Evolutionary conservation across 2,797 vertebrate species (phyloP), one percentile per base, ranked within the genome.

Genomic region (Micrastur ruficollis): DNA sequence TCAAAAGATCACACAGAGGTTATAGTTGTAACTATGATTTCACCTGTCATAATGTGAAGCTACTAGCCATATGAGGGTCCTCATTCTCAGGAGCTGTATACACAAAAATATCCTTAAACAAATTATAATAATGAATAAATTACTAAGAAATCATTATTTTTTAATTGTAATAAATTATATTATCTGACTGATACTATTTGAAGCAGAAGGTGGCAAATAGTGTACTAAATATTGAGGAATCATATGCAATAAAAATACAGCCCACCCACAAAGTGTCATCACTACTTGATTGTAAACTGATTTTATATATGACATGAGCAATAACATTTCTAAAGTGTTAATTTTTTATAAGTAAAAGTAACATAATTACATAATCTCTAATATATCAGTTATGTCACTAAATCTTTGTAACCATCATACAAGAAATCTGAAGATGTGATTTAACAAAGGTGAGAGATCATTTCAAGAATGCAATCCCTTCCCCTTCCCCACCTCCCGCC

Each of bases 1-100:
- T 58, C 86, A 74, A 78, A 89, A 93, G 74, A 91, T 46, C 52
- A 63, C 42, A 20, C 21, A 52, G 59, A 84, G 40, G 40, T 55
- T 76, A 8, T 40, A 70, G 66, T 72, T 74, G 44, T 49, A 63
- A 63, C 40, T 56, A 23, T 40, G 63, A 92, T 85, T 91, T 93
- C 74, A 75, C 25, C 50, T 62, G 20, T 59, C 38, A 38, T 12
- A 68, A 42, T 12, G 27, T 31, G 55, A 70, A 90, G 14, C 14
- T 72, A 36, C 53, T 61, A 42, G 31, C 17, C 14, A 34, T 58
- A 42, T 7, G 38, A 72, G 2, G 19, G 8, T 2, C 8, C 21
- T 82, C 36, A 9, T 73, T 76, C 59, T 84, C 32, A 52, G 29
- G 4, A 76, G 14, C 6, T 49, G 4, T 46, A 40, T 59, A 40